A percentile compares a stretch with the other conserved stretches of the same genome.
These are phyloP conservation scores for Acleris holmiana DNA, from an alignment of 2,888 invertebrate species.

Conservation along the genomic window DNA sequence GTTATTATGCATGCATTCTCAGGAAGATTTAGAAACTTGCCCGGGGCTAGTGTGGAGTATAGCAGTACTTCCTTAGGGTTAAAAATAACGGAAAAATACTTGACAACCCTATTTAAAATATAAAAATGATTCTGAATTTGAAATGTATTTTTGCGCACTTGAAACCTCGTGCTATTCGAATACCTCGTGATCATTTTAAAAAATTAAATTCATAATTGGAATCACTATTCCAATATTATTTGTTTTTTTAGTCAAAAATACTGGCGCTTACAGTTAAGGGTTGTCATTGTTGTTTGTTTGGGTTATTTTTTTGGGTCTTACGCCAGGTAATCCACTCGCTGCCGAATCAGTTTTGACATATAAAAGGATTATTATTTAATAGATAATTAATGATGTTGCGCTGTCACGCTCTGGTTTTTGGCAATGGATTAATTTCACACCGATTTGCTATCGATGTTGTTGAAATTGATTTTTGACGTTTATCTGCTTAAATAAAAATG, in stretches of 20 bases:
- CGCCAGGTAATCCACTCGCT: constrained; percentile 76
- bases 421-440: constrained; percentile 37
- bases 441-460: not conserved
- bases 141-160: not conserved
- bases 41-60: constrained; percentile 66
- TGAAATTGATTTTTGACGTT: constrained; percentile 7
- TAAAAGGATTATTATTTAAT: constrained; percentile 82
- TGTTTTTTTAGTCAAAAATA: not conserved
- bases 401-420: constrained; percentile 53
- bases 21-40: constrained; percentile 76
- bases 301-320: constrained; percentile 74
- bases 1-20: constrained; percentile 82
- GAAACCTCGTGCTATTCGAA: not conserved
- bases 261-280: constrained; percentile 58
- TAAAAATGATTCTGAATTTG: not conserved
- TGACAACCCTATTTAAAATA: constrained; percentile 24
- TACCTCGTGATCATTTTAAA: not conserved
- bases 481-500: not conserved
- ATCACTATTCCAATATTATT: constrained; percentile 3
- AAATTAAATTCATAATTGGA: constrained; percentile 7
- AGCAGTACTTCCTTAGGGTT: constrained; percentile 65
- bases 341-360: constrained; percentile 75
- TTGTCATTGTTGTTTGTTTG: constrained; percentile 73
- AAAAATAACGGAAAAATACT: constrained; percentile 48
- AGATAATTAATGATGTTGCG: constrained; percentile 79